These are phyloP conservation scores for Drosophila prostipennis DNA, from an alignment of 2,888 invertebrate genomes.

Conservation along the genomic window DNA sequence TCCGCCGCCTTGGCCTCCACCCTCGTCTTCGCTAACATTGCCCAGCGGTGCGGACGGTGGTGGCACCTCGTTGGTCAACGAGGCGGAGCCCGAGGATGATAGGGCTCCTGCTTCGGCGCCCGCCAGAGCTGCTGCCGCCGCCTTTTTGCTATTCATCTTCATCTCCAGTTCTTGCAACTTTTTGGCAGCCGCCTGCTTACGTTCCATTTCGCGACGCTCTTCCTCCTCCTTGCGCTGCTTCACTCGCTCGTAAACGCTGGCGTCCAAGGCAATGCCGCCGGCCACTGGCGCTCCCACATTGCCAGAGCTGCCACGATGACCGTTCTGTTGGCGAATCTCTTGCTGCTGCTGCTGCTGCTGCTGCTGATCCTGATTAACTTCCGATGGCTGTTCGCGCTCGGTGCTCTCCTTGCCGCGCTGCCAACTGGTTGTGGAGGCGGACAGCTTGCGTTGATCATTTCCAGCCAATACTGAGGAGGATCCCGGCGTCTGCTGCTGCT, in stretches of 20 bases:
- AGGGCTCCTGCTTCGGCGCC: slow-evolving; percentile 21
- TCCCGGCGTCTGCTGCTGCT: slow-evolving; percentile 54
- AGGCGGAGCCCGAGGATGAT: slow-evolving; percentile 21
- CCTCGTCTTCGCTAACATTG: slow-evolving; percentile 64
- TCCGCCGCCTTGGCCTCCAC: slow-evolving; percentile 16
- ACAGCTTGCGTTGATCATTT: slow-evolving; percentile 57
- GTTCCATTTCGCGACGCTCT: slow-evolving; percentile 90
- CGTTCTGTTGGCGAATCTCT: slow-evolving; percentile 82
- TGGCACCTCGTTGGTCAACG: slow-evolving; percentile 15
- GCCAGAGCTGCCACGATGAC: slow-evolving; percentile 84
- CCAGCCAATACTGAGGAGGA: slow-evolving; percentile 36
- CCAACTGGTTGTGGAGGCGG: slow-evolving; percentile 54
- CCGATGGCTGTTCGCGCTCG: slow-evolving; percentile 41
- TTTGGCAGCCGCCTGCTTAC: slow-evolving; percentile 86
- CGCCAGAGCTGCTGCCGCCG: slow-evolving; percentile 65
- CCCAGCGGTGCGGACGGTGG: slow-evolving; percentile 39
- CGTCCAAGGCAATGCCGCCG: slow-evolving; percentile 85
- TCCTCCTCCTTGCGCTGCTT: slow-evolving; percentile 94
- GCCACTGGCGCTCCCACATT: slow-evolving; percentile 57
- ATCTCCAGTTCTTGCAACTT: slow-evolving; percentile 89
- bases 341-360: slow-evolving; percentile 43
- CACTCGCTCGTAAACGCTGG: slow-evolving; percentile 92
- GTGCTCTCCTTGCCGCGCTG: slow-evolving; percentile 69
- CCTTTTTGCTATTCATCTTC: slow-evolving; percentile 87
- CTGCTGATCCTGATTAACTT: slow-evolving; percentile 31